Conservation (phyloP, 2,888 invertebrate species). For the Synergus gifuensis region DNA sequence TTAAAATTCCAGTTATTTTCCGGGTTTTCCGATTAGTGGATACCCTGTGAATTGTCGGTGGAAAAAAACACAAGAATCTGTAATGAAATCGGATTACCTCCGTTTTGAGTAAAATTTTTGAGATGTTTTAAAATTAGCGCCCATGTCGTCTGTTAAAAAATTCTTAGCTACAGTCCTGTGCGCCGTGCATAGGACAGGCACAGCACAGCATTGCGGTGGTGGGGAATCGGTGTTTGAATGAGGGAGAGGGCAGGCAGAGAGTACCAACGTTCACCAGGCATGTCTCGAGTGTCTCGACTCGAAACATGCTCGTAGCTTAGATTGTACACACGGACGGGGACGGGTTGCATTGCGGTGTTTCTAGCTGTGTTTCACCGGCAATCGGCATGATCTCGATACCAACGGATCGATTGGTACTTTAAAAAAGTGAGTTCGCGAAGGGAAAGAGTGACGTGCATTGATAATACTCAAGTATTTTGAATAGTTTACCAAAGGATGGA, state of each 20-base stretch:
- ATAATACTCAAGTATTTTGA: conserved; percentile 23
- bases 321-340: conserved; percentile 49
- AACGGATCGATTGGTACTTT: conserved; percentile 31
- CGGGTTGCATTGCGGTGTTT: conserved; percentile 43
- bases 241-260: conserved; percentile 43
- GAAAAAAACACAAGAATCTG: no score
- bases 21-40: no score
- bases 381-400: conserved; percentile 35
- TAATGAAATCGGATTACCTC: no score
- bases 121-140: no score
- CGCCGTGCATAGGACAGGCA: conserved; percentile 1
- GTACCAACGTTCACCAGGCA: conserved; percentile 64
- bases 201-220: conserved; percentile 16
- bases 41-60: no score
- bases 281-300: conserved; percentile 72
- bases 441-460: conserved; percentile 36
- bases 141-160: not conserved
- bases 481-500: not conserved
- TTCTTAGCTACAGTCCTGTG: not conserved
- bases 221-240: conserved; percentile 14
- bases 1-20: no score
- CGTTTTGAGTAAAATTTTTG: no score
- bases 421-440: conserved; percentile 32
- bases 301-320: conserved; percentile 72
- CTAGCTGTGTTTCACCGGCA: conserved; percentile 46